Percentiles rank a stretch among this genome's conserved stretches.
phyloP scores from a whole-genome alignment of 2,113 vertebrate genomes.

The Oncorhynchus gorbuscha region DNA sequence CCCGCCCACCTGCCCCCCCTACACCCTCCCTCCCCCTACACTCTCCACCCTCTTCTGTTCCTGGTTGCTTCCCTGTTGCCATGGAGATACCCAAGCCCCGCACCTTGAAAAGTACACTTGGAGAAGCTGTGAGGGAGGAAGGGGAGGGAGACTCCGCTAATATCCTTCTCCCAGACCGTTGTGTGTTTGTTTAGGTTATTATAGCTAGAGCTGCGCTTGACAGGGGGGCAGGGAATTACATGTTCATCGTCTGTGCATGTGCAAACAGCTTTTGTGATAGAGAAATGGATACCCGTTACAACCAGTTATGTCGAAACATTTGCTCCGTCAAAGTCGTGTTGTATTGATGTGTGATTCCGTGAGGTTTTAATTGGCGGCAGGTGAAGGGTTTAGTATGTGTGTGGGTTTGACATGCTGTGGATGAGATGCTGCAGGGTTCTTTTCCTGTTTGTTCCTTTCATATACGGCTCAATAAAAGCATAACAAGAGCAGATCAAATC shows the following conservation, averaged over 20 bases:
- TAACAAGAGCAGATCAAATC: too few species aligned
- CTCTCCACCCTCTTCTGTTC: conserved; percentile 41
- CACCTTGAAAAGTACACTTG: conserved; percentile 77
- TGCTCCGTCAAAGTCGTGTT: conserved; percentile 35
- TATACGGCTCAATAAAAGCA: neutral
- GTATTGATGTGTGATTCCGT: neutral
- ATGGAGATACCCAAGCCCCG: conserved; percentile 79
- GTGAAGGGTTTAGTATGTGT: neutral
- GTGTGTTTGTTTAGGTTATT: conserved; percentile 11
- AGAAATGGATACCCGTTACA: conserved; percentile 40
- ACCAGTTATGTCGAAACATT: conserved; percentile 35
- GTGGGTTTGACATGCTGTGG: neutral
- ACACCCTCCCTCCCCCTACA: conserved; percentile 16
- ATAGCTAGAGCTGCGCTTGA: conserved; percentile 4
- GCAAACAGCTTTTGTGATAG: conserved; percentile 63
- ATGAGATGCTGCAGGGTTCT: neutral
- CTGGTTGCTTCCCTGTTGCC: conserved; percentile 70
- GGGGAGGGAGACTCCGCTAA: conserved; percentile 63
- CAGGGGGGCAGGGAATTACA: conserved; percentile 34
- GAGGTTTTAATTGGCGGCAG: neutral
- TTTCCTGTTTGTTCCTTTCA: neutral
- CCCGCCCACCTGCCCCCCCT: conserved; percentile 5
- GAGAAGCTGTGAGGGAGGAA: conserved; percentile 58
- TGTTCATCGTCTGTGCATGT: conserved; percentile 52
- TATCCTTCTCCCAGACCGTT: conserved; percentile 60